Conservation (phyloP, 2,888 invertebrate species). For the Zelleria hepariella region DNA sequence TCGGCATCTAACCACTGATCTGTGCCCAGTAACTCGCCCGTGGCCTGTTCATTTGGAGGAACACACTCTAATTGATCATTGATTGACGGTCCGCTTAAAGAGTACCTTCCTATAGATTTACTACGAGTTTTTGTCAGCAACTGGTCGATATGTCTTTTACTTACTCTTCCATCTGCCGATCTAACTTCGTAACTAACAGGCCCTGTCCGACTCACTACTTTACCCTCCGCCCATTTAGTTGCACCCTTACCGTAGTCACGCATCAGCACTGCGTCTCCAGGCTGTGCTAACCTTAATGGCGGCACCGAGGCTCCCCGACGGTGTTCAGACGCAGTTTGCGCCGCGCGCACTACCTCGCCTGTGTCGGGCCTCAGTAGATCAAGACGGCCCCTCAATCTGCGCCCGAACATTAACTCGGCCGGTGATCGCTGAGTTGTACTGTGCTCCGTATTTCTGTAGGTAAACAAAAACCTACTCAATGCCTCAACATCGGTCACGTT, state of each 20-base stretch:
- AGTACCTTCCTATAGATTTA: too few relatives aligned
- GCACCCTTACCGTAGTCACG: not conserved
- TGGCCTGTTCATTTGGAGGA: too few relatives aligned
- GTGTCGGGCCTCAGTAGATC: slow-evolving; percentile 14
- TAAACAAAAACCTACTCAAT: not conserved
- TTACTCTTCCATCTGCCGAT: not conserved
- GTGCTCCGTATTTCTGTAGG: slow-evolving; percentile 7
- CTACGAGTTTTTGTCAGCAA: too few relatives aligned
- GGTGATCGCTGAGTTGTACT: slow-evolving; percentile 14
- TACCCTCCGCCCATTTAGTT: not conserved
- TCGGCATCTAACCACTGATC: too few relatives aligned
- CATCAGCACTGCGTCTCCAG: not conserved
- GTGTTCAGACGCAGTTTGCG: not conserved
- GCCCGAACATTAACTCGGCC: slow-evolving; percentile 15
- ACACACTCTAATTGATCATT: too few relatives aligned
- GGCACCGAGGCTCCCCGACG: not conserved
- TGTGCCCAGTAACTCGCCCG: too few relatives aligned
- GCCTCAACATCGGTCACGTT: not conserved
- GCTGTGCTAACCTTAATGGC: not conserved
- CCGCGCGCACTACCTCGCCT: not conserved
- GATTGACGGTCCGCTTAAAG: too few relatives aligned
- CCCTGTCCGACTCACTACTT: not conserved
- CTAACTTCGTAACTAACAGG: not conserved
- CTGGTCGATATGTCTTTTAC: not conserved
- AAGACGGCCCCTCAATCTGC: slow-evolving; percentile 15